Base-by-base conservation (phyloP, 2,797 vertebrate species). In the Epinephelus awoara region DNA sequence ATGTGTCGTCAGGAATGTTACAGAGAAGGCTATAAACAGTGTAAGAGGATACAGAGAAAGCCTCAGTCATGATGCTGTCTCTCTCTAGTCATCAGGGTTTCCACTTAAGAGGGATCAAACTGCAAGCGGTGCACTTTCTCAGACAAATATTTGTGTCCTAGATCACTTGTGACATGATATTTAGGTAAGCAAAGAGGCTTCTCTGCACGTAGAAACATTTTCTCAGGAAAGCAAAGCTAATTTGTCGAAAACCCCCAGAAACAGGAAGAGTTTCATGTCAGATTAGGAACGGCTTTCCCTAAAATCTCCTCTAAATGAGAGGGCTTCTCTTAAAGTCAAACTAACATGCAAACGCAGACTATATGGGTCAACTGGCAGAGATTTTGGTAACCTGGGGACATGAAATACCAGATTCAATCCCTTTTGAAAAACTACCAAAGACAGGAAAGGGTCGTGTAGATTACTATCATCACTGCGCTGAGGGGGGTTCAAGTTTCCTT, bases 261-360 rank as follows among this genome's bases (percentile, higher is more conserved):
- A 79, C 80, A 77, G 77, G 73, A 91, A 86, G 47, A n/a, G 51
- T 57, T 90, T 88, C 15, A 72, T 56, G 10, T 82, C 44, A 84
- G 85, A 91, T 92, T 68, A 90, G 23, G 2, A 3, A n/a, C 0
- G 0, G 69, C 25, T 90, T 88, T 84, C 40, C 44, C n/a, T 6
- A 18, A 87, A 89, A 91, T 85, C 90, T 89, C 69, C 29, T 85
- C 69, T 70, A 88, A 92, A 94, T 92, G 58, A 89, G 66, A 77
- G 7, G 23, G 69, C 67, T 72, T 88, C 6, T 27, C 69, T 27
- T 57, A 3, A 79, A 82, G 34, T 49, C 40, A 2, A 62, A 68
- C 79, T 67, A 71, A 88, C 62, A 86, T 19, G 34, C 69, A 79
- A 81, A 77, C n/a, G 15, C 34, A 46, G 17, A 67, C 76, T 27